These are phyloP conservation scores for Nomada goodeniana DNA, from an alignment of 2,888 invertebrate genomes.

Conservation along the genomic window DNA sequence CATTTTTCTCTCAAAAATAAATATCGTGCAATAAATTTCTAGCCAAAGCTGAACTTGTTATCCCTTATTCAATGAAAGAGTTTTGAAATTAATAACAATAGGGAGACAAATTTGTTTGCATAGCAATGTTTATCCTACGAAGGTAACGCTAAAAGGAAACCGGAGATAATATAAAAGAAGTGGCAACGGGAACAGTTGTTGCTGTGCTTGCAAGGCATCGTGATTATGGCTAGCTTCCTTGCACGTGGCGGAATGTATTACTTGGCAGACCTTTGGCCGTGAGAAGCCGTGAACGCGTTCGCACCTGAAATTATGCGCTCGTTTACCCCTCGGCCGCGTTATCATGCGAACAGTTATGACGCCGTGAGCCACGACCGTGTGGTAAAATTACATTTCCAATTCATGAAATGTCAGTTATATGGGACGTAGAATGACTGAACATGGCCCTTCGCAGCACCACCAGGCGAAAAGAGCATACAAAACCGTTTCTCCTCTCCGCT, in stretches of 20 bases:
- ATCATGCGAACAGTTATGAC: slow-evolving; percentile 81
- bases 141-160: neutral
- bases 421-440: slow-evolving; percentile 61
- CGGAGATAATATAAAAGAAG: neutral
- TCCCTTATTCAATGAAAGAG: no score
- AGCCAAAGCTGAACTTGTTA: no score
- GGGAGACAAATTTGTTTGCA: no score
- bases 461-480: slow-evolving; percentile 66
- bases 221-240: slow-evolving; percentile 60
- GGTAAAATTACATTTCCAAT: slow-evolving; percentile 84
- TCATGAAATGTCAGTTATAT: slow-evolving; percentile 83
- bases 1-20: no score
- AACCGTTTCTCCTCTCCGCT: slow-evolving; percentile 45
- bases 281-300: slow-evolving; percentile 69
- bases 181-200: slow-evolving; percentile 26
- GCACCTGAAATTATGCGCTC: slow-evolving; percentile 79
- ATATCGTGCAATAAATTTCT: no score
- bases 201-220: slow-evolving; percentile 55
- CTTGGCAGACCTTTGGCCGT: slow-evolving; percentile 63
- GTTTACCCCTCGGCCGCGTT: slow-evolving; percentile 79
- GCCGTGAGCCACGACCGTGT: slow-evolving; percentile 69
- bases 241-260: slow-evolving; percentile 63
- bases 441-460: slow-evolving; percentile 52
- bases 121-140: no score
- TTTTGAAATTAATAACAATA: no score